Evolutionary conservation across 2,797 vertebrate species (phyloP), one percentile per base, ranked within the genome.

Genomic region (Darevskia nairensis): DNA sequence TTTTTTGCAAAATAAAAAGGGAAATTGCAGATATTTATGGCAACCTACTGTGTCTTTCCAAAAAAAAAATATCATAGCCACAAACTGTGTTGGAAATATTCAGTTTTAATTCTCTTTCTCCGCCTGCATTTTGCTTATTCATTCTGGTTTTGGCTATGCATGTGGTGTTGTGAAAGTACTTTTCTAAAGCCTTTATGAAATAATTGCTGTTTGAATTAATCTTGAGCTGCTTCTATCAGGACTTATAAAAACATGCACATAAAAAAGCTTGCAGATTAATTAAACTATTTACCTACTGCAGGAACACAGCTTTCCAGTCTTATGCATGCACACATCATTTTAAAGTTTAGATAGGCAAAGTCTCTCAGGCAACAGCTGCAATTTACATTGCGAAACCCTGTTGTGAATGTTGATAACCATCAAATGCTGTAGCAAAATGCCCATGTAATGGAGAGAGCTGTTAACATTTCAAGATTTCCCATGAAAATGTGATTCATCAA

Each of bases 261-360:
- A 71, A 89, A 88, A 92, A 92, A 87, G 19, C 59, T 39, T 89
- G 41, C 64, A 84, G 32, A 91, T 76, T 90, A 92, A 86, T 88
- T 93, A 69, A 74, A 74, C 5, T 74, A 50, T 91, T 80, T 91
- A 41, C 10, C 72, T 88, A 75, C 8, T 5, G 80, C 29, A 79
- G 9, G 74, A 87, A 79, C 77, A 86, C 17, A 41, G 19, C n/a
- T 89, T 91, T 90, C 90, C 78, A 71, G 15, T 87, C 8, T 86
- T 80, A 86, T 86, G 41, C n/a, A 75, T 66, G 32, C 66, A 41
- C 9, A 17, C 46, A 82, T 39, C 0, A 41, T 19, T 87, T 93
- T 90, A 90, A 88, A 86, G 35, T 75, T 82, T 83, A 7, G 64
- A 80, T 87, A 91, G 55, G 76, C 21, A 87, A 80, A 44, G 7